Percentiles rank a stretch among this genome's conserved stretches.
Conservation (phyloP, 2,888 invertebrate species). For the Eurytoma californica region DNA sequence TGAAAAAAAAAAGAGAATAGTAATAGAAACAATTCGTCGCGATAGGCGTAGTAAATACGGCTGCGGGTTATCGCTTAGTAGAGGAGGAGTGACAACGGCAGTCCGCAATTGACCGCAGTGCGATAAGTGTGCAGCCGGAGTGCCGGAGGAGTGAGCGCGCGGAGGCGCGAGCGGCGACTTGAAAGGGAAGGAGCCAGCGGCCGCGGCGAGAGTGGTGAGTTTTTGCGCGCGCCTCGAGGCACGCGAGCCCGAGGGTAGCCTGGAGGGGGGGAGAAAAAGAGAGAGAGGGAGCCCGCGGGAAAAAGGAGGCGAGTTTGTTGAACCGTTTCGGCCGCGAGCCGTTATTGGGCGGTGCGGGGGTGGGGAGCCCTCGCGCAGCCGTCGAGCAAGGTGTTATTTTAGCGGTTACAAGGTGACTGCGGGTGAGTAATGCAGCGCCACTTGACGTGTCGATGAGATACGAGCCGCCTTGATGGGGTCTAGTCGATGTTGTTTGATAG, state of each 20-base stretch:
- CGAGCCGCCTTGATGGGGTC: no score
- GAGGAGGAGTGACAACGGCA: background rate
- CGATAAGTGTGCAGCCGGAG: background rate
- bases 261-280: background rate
- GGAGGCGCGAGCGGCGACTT: slow-evolving; percentile 12
- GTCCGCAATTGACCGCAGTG: background rate
- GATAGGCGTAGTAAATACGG: background rate
- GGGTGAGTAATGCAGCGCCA: no score
- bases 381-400: no score
- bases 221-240: background rate
- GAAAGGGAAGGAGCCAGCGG: background rate
- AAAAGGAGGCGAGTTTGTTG: no score
- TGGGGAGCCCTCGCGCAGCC: no score
- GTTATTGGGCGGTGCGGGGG: no score
- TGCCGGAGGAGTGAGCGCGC: background rate
- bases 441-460: no score
- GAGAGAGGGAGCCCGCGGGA: background rate
- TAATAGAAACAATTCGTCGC: background rate
- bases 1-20: background rate
- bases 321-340: background rate
- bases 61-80: background rate
- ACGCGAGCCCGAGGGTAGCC: background rate
- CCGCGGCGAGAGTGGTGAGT: slow-evolving; percentile 38
- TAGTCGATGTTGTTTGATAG: no score
- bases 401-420: no score